Base-by-base conservation (phyloP, 2,113 vertebrate genomes). In the Dromiciops gliroides region DNA sequence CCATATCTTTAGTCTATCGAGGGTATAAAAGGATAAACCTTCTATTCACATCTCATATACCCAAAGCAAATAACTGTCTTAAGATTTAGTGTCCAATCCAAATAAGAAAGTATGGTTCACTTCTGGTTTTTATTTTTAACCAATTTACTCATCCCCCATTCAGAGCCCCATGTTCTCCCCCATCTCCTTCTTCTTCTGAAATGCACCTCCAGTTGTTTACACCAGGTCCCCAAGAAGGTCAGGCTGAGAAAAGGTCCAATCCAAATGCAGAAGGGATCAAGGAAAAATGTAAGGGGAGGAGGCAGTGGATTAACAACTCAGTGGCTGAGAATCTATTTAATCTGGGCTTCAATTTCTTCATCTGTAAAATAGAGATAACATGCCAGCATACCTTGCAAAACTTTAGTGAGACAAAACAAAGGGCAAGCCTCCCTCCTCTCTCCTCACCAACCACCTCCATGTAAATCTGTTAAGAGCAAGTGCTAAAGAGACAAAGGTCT, bases 191-290 rank as follows among this genome's bases (percentile, higher is more conserved):
- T 31, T 1, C 44, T 89, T 95, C 47, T 51, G 89, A 92, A 94
- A 31, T 8, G 22, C 93, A 92, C 52, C 11, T 90, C 9, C 51
- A 92, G 88, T 52, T 47, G 9, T 8, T 7, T 23, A 52, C 1
- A 12, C 94, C 94, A 51, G 37, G 1, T 96, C 93, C 91, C 90
- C 51, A 95, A 83, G 49, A 88, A 94, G 60, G 95, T 8, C 19
- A 95, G 93, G 75, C 50, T 56, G 75, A 60, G 48, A 92, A 93
- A 93, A 91, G 11, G 0, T 28, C 51, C 93, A 89, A 60, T 3
- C 22, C 44, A 37, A 90, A 88, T 50, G 48, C 37, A 93, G 10
- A 25, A 49, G 67, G 49, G 1, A 10, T 56, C 83, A 83, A 0
- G 26, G 50, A n/a, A 90, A 96, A 91, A 91, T 8, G 52, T 24